Percentiles rank a stretch among this genome's conserved stretches.
phyloP scores from a whole-genome alignment of 1,140 invertebrate genomes.

The Branchinecta lindahli region DNA sequence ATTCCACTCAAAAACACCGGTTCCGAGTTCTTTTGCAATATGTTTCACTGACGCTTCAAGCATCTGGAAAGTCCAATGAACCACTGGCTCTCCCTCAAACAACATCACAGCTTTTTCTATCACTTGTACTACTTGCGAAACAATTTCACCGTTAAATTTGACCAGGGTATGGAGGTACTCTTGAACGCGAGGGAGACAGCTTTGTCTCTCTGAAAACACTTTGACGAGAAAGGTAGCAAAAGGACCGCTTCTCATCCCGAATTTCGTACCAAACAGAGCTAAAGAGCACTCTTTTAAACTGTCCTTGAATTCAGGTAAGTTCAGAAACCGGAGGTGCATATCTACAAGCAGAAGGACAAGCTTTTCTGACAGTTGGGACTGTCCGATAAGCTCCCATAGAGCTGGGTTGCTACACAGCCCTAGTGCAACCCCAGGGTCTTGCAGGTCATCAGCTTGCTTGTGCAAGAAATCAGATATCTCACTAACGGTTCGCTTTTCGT shows the following conservation, averaged over 20 bases:
- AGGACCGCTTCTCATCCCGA: background rate
- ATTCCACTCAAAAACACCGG: conserved; percentile 9
- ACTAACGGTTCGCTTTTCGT: background rate
- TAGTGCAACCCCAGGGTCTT: background rate
- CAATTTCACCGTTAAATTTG: no score
- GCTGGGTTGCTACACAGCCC: background rate
- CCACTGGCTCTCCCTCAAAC: background rate
- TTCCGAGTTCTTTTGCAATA: background rate
- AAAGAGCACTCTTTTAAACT: conserved; percentile 5
- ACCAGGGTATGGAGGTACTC: no score
- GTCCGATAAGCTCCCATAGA: background rate
- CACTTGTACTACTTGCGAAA: no score
- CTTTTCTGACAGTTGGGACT: background rate
- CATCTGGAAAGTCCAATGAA: background rate
- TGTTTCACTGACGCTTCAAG: background rate
- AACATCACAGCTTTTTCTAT: no score
- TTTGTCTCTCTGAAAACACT: background rate
- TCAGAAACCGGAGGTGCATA: background rate
- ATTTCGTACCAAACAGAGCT: background rate
- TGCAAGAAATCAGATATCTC: background rate
- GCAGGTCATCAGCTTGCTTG: background rate
- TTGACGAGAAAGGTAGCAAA: background rate
- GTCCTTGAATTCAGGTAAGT: background rate
- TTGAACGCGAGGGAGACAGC: no score
- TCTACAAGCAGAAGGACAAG: background rate